phyloP scores from a whole-genome alignment of 2,888 invertebrate species.

The Salticus scenicus region DNA sequence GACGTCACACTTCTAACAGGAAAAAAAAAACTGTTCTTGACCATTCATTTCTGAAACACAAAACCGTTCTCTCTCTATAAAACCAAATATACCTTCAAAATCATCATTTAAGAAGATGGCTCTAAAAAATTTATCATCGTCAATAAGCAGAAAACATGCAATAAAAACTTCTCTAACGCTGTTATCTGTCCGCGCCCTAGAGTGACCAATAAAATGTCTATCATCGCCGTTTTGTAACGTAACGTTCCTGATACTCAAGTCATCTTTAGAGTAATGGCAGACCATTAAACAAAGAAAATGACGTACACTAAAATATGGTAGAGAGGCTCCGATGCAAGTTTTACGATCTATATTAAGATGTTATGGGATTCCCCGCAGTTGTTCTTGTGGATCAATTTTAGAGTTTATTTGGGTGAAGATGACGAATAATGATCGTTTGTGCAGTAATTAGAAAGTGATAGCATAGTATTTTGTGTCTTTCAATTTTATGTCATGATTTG shows the following conservation, averaged over 20 bases:
- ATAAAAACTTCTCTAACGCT: conserved; percentile 7
- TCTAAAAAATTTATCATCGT: conserved; percentile 4
- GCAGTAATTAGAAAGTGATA: conserved; percentile 20
- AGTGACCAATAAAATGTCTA: conserved; percentile 65
- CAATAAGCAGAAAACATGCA: conserved; percentile 9
- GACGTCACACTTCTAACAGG: too few relatives aligned
- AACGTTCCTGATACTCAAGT: conserved; percentile 1
- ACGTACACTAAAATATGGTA: conserved; percentile 8
- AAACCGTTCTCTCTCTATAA: not conserved
- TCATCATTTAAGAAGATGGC: not conserved
- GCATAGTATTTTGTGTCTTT: not conserved
- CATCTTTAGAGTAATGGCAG: conserved; percentile 44
- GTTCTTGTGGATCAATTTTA: conserved; percentile 30
- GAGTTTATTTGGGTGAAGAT: conserved; percentile 41
- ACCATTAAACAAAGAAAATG: conserved; percentile 53
- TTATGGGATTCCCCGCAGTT: conserved; percentile 23
- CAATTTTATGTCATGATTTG: conserved; percentile 5
- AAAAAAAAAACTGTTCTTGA: too few relatives aligned
- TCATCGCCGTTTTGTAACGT: conserved; percentile 31
- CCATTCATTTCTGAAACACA: not conserved
- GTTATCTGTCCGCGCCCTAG: conserved; percentile 33
- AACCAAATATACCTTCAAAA: not conserved
- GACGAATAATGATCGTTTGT: conserved; percentile 22
- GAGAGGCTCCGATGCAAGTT: conserved; percentile 6
- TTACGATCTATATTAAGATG: conserved; percentile 19